Evolutionary conservation across 2,113 vertebrate species (phyloP).

Genomic region (Anolis sagrei): DNA sequence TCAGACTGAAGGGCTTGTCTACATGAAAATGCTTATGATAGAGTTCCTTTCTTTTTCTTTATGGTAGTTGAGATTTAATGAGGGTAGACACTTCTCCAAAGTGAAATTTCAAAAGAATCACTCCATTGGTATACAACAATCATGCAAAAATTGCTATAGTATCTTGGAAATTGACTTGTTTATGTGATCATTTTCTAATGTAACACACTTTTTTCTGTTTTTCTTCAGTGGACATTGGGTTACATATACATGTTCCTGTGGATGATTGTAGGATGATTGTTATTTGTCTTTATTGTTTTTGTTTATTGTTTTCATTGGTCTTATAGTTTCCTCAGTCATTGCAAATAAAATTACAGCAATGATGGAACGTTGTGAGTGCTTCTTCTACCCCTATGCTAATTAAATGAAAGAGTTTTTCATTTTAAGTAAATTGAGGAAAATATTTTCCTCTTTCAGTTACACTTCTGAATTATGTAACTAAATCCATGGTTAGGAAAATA

Average conservation of each 20-base stretch:
- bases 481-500: too few species aligned
- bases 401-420: background rate
- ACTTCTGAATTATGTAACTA: background rate
- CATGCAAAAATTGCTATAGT: background rate
- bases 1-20: background rate
- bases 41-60: background rate
- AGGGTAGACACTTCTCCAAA: constrained; percentile 1
- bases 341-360: too few species aligned
- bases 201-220: background rate
- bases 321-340: too few species aligned
- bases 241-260: background rate
- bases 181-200: background rate
- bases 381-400: background rate
- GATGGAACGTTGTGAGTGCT: background rate
- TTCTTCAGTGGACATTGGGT: background rate
- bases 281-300: background rate
- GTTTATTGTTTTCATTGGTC: background rate
- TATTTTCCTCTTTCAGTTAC: background rate
- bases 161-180: background rate
- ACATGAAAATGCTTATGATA: constrained; percentile 4
- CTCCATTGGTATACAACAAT: background rate
- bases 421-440: background rate
- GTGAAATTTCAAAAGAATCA: background rate
- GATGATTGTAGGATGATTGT: background rate
- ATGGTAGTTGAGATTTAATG: background rate